phyloP scores from a whole-genome alignment of 2,797 vertebrate genomes.

The Okamejei kenojei region DNA sequence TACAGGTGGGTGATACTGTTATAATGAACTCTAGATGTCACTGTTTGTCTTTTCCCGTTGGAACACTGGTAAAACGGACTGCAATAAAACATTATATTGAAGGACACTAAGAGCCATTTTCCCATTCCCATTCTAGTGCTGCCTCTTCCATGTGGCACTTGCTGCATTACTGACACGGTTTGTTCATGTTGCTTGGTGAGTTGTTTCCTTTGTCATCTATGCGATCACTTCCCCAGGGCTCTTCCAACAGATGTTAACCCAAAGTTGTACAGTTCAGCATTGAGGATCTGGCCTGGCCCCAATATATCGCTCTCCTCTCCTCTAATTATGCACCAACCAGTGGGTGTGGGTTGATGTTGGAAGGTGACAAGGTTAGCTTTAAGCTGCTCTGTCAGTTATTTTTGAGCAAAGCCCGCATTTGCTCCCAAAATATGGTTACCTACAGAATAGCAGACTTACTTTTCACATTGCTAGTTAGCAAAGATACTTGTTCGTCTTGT shows the following conservation, averaged over 20 bases:
- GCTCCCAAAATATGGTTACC: neutral
- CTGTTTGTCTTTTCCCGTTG: neutral
- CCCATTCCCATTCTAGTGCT: neutral
- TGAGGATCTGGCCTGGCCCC: neutral
- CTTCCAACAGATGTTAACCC: neutral
- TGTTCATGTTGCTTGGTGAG: too few species aligned
- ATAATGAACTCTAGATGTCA: neutral
- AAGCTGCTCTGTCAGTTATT: neutral
- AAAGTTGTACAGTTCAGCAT: neutral
- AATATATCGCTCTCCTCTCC: neutral
- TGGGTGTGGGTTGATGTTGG: neutral
- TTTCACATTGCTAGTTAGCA: neutral
- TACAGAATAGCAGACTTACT: neutral
- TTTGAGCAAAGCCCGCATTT: neutral
- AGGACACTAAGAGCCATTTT: neutral
- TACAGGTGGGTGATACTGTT: conserved; percentile 67
- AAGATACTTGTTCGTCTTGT: neutral
- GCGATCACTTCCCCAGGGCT: neutral
- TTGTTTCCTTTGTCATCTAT: neutral
- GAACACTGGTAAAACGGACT: neutral
- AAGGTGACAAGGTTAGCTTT: neutral
- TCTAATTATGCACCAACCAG: conserved; percentile 9
- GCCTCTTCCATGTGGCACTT: neutral
- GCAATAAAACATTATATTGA: neutral
- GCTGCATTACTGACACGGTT: neutral